Base-by-base conservation (phyloP, 2,888 invertebrate genomes). In the Pristionchus maxplancki region DNA sequence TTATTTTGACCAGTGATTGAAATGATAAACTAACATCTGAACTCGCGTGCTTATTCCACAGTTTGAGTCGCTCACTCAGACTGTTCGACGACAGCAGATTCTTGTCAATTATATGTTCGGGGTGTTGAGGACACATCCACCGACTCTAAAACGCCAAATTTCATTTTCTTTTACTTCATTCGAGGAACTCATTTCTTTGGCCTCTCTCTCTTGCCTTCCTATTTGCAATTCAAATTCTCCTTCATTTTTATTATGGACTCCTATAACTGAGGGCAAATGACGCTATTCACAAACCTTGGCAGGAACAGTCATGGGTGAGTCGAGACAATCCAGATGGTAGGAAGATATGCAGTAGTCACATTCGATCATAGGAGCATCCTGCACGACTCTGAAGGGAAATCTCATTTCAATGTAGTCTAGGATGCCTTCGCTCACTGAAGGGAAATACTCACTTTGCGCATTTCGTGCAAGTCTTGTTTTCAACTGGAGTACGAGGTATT, bases 51-150 rank as follows among this genome's bases (percentile, higher is more conserved):
- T 78, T 28, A 20, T 81, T 48, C 88, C 88, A 88, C 34, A 78
- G 40, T 15, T 6, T 1, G 37, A 88, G 53, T 88, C 88, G 15
- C 24, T 78, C 62, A 40, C 28, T 88, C 67, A 88, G n/a, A 64
- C 67, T 64, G 28, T 17, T 40, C 28, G 88, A 58, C 4, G 37
- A n/a, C n/a, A 88, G 58, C 20, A 78, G 62, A 48, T 67, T 88
- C 88, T 58, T 82, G 74, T 67, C 89, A 74, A 37, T 88, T 6
- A 74, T 64, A 20, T 98, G 97, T 95, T 99, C 97, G 0, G 97
- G 97, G 95, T 99, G 99, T 95, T 97, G 97, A 0, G 98, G 98
- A 95, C 99, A 99, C 98, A 98, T 98, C 98, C 98, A 99, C 48
- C 97, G 96, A 0, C 97, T 97, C 5, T 97, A 8, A 40, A 86